A percentile compares a stretch with the other conserved stretches of the same genome.
These are phyloP conservation scores for Himalopsyche anomala DNA, from an alignment of 2,888 invertebrate genomes.

Conservation along the genomic window DNA sequence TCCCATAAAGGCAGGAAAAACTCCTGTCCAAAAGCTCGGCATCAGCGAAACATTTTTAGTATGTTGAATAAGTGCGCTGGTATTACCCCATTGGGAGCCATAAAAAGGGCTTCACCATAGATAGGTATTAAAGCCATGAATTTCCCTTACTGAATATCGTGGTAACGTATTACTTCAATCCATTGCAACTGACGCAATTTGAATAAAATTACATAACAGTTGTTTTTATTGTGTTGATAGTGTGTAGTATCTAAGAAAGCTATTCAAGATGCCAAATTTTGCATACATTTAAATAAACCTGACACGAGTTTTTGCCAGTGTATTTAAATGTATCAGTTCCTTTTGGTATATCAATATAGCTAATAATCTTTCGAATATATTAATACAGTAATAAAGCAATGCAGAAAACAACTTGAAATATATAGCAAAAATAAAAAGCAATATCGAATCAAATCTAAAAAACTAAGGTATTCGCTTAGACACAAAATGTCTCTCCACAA, in stretches of 20 bases:
- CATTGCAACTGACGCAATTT: conserved; percentile 24
- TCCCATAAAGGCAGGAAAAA: conserved; percentile 41
- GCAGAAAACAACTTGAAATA: too few relatives aligned
- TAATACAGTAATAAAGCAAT: too few relatives aligned
- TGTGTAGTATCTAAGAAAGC: not conserved
- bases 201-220: conserved; percentile 34
- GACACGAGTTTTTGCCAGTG: too few relatives aligned
- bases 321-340: too few relatives aligned
- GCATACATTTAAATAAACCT: too few relatives aligned
- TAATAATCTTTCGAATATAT: too few relatives aligned
- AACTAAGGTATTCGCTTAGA: too few relatives aligned
- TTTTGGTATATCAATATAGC: too few relatives aligned
- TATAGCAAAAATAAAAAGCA: too few relatives aligned
- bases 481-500: too few relatives aligned
- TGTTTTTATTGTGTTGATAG: conserved; percentile 19
- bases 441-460: too few relatives aligned
- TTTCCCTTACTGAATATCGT: conserved; percentile 20
- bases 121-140: conserved; percentile 35
- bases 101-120: conserved; percentile 39
- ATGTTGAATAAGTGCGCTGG: conserved; percentile 27
- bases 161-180: conserved; percentile 16
- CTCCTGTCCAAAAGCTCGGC: conserved; percentile 36
- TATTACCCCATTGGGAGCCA: conserved; percentile 35
- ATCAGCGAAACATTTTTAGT: conserved; percentile 35
- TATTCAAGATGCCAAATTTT: not conserved